Percentiles rank a stretch among this genome's conserved stretches.
phyloP scores from a whole-genome alignment of 2,797 vertebrate species.

The Acridotheres tristis region DNA sequence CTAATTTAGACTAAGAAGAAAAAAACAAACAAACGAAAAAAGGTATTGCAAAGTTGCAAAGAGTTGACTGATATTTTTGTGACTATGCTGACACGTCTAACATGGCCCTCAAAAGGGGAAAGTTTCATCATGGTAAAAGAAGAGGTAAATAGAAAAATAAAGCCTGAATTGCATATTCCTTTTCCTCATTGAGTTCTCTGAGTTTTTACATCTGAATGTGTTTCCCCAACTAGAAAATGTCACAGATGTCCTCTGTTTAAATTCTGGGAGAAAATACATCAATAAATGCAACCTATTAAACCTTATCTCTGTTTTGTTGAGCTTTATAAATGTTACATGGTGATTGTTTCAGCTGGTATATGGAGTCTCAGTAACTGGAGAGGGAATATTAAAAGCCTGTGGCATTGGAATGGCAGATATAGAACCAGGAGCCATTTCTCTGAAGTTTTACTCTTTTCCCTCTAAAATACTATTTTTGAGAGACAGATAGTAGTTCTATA shows the following conservation, averaged over 20 bases:
- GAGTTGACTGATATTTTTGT: background rate
- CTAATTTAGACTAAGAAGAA: background rate
- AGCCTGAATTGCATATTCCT: background rate
- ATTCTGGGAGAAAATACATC: background rate
- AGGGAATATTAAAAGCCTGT: background rate
- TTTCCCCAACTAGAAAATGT: background rate
- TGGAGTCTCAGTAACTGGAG: background rate
- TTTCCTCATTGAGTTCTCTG: background rate
- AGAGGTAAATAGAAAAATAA: background rate
- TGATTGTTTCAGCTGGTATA: background rate
- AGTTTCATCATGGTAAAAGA: background rate
- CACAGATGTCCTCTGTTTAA: background rate
- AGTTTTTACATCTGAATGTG: background rate
- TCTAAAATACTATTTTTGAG: background rate
- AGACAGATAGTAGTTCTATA: background rate
- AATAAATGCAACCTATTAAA: background rate
- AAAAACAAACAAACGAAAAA: background rate
- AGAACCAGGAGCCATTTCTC: background rate
- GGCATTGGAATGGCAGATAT: background rate
- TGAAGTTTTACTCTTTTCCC: background rate
- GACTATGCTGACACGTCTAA: background rate
- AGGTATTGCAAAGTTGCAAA: background rate
- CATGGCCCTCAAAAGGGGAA: background rate
- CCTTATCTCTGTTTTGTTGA: background rate
- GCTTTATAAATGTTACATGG: rapidly evolving